These are phyloP conservation scores for Bombus huntii DNA, from an alignment of 1,140 invertebrate genomes.

Conservation along the genomic window DNA sequence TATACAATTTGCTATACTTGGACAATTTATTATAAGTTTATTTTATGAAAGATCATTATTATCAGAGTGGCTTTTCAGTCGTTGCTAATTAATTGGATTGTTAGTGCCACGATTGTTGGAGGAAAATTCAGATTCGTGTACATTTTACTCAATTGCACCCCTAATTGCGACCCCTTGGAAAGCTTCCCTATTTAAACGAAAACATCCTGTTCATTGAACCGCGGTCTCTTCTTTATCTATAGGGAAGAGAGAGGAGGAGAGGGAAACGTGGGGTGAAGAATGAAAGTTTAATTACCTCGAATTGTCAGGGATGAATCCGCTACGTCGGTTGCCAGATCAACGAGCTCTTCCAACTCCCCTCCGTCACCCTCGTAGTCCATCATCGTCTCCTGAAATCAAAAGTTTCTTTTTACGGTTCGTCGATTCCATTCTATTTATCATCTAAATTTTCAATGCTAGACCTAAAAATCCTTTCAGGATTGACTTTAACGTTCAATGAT, in stretches of 20 bases:
- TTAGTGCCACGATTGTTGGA: no score
- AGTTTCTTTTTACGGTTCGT: not conserved
- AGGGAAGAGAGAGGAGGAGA: not conserved
- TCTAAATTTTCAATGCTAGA: not conserved
- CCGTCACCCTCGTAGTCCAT: slow-evolving; percentile 73
- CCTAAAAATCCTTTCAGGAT: not conserved
- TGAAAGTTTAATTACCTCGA: slow-evolving; percentile 69
- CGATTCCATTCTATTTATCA: not conserved
- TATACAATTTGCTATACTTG: no score
- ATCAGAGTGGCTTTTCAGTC: not conserved
- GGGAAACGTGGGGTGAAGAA: not conserved
- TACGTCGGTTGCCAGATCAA: slow-evolving; percentile 67
- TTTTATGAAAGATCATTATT: not conserved
- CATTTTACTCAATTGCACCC: not conserved
- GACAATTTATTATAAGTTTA: not conserved
- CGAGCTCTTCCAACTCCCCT: slow-evolving; percentile 65
- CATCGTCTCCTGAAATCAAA: slow-evolving; percentile 71
- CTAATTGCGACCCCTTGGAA: not conserved
- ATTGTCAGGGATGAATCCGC: slow-evolving; percentile 70
- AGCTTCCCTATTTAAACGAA: slow-evolving; percentile 12
- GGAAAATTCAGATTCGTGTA: not conserved
- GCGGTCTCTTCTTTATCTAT: not conserved
- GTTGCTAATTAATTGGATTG: slow-evolving; percentile 10
- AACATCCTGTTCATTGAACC: slow-evolving; percentile 10
- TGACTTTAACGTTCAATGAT: no score